Base-by-base conservation (phyloP, 1,140 invertebrate genomes). In the Parapsyche elsis region DNA sequence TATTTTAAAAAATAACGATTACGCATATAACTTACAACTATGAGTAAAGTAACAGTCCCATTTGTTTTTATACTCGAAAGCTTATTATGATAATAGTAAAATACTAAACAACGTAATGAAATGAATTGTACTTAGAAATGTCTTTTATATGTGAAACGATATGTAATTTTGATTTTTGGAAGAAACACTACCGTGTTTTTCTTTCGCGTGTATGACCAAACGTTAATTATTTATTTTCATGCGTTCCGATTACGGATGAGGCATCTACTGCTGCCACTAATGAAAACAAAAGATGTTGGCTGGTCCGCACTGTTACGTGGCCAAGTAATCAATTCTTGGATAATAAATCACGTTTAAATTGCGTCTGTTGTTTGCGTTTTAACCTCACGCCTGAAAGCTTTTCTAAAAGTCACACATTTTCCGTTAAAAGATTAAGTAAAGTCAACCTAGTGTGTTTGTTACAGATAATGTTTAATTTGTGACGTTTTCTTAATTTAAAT, bases 51-150 rank as follows among this genome's bases (percentile, higher is more conserved):
- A 75, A 75, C 73, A 75, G 73, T 75, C 73, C 73, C 73, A 57
- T 57, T 75, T 75, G 73, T 75, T 53, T 75, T 75, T 75, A 75
- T 75, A 75, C 73, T 75, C 70, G 70, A 38, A 71, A 38, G 30
- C 23, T 44, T 71, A 38, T 24, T 75, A 61, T 24, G 26, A 45
- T 61, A 80, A 70, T 70, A 71, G 71, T 80, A 67, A 59, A 75
- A 76, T 74, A 57, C 23, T 79, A 74, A 78, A 46, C 46, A 14
- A 19, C 26, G 24, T 12, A 59, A 67, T 57, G 70, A 74, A 70
- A 44, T 71, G 30, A 77, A 81, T 81, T 81, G 80, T 81, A 81
- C 80, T 78, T 71, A 73, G 30, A 71, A 71, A 81, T 81, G 80
- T 81, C 80, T 81, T 81, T 81, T 81, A 73, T 38, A 46, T 38